Base-by-base conservation (phyloP, 2,888 invertebrate genomes). In the Agrochola macilenta region DNA sequence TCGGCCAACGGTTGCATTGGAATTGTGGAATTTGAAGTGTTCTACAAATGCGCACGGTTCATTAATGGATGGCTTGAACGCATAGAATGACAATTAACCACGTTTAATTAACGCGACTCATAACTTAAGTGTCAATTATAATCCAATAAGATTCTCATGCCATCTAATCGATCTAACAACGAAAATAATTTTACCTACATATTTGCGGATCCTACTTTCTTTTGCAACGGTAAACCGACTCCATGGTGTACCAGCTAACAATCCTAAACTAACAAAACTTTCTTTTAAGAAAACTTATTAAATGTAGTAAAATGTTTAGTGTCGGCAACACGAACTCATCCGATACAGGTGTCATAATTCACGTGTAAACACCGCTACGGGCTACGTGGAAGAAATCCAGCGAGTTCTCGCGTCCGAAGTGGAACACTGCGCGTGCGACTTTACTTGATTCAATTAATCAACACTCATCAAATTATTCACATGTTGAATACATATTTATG, bases 361-460 rank as follows among this genome's bases (percentile, higher is more conserved):
- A 93, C 94, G 94, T 90, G 95, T 95, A 95, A 95, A 96, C 95
- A 96, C 90, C 91, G 92, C 92, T 91, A 92, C 89, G 90, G 91
- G 88, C 94, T 93, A 95, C 96, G 95, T 96, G 95, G 95, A 95
- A 93, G 90, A 88, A 89, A 89, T 87, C 87, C 87, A 83, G 84
- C 89, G 87, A 90, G 86, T 88, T 90, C 89, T 90, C 89, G 89
- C 89, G 79, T 83, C 74, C 79, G 82, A 90, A 93, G 92, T 93
- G 88, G 93, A 91, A 92, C 93, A 90, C 87, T 91, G 89, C 91
- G 91, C 90, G 78, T 87, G 89, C 90, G 91, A 84, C 84, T 85
- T 75, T 82, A 78, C 81, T 82, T 83, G 58, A 63, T 84, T 72
- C 49, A 74, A 81, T 72, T 75, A 76, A 85, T 74, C 64, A 81